These are phyloP conservation scores for Eulithis testata DNA, from an alignment of 2,888 invertebrate genomes.

Conservation along the genomic window DNA sequence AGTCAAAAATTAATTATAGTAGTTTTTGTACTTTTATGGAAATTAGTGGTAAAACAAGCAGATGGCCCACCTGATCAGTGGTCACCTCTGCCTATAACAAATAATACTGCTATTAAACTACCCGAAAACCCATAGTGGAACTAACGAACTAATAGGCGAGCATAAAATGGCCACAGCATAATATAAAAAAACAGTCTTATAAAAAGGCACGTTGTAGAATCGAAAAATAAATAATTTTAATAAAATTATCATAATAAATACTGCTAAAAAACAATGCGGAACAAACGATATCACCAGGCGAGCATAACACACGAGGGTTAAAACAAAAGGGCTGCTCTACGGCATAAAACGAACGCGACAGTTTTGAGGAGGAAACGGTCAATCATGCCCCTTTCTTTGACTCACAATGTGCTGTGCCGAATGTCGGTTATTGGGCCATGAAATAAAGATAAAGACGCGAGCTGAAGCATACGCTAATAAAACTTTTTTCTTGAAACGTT, in stretches of 20 bases:
- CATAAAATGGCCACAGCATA: no score
- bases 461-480: no score
- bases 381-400: conserved; percentile 75
- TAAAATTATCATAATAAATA: conserved; percentile 63
- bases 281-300: conserved; percentile 55
- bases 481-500: no score
- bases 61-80: no score
- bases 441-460: conserved; percentile 21
- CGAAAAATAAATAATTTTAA: conserved; percentile 35
- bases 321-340: conserved; percentile 40
- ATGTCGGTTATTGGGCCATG: conserved; percentile 43
- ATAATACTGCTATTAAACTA: no score
- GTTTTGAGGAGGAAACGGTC: conserved; percentile 77
- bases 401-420: conserved; percentile 55
- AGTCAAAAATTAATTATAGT: no score
- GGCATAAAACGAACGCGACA: conserved; percentile 71
- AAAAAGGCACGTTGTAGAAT: neutral
- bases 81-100: no score
- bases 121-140: no score
- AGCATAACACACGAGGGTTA: conserved; percentile 60
- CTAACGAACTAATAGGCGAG: no score
- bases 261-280: conserved; percentile 51
- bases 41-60: no score
- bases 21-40: no score
- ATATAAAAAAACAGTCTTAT: neutral